Percentiles rank a stretch among this genome's conserved stretches.
These are phyloP conservation scores for Protonemura montana DNA, from an alignment of 2,888 invertebrate genomes.

Conservation along the genomic window DNA sequence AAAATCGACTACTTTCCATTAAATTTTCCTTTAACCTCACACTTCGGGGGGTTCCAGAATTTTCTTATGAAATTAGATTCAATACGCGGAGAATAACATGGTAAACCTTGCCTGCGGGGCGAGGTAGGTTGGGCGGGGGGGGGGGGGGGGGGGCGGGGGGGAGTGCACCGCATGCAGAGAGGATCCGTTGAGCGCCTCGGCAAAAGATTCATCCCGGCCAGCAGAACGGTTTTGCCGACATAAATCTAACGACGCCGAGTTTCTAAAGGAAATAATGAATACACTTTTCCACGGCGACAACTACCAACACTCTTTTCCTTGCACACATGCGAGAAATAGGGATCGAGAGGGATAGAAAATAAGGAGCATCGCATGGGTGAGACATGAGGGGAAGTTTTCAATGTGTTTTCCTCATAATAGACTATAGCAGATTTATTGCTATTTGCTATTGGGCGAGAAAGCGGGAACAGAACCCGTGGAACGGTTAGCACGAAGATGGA, in stretches of 20 bases:
- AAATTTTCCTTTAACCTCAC: neutral
- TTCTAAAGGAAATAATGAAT: conserved; percentile 40
- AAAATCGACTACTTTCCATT: neutral
- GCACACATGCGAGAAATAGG: neutral
- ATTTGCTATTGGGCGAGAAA: neutral
- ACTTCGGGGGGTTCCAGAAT: neutral
- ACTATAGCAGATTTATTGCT: conserved; percentile 32
- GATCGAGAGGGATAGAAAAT: neutral
- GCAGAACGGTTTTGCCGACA: neutral
- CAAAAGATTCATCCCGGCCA: conserved; percentile 23
- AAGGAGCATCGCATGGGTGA: neutral
- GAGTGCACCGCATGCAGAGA: neutral
- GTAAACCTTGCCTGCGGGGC: neutral
- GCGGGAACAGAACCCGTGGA: neutral
- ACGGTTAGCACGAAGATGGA: neutral
- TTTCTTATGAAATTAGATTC: conserved; percentile 12
- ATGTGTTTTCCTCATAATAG: conserved; percentile 32
- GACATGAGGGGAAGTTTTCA: neutral
- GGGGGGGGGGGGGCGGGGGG: neutral
- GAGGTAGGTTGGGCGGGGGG: neutral
- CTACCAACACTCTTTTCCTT: neutral
- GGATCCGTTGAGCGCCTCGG: neutral
- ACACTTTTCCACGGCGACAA: neutral
- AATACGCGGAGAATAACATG: neutral
- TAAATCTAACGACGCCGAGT: conserved; percentile 28